Percentiles rank a stretch among this genome's conserved stretches.
Evolutionary conservation across 1,140 invertebrate genomes (phyloP).

Genomic region (Leptestheria dahalacensis): DNA sequence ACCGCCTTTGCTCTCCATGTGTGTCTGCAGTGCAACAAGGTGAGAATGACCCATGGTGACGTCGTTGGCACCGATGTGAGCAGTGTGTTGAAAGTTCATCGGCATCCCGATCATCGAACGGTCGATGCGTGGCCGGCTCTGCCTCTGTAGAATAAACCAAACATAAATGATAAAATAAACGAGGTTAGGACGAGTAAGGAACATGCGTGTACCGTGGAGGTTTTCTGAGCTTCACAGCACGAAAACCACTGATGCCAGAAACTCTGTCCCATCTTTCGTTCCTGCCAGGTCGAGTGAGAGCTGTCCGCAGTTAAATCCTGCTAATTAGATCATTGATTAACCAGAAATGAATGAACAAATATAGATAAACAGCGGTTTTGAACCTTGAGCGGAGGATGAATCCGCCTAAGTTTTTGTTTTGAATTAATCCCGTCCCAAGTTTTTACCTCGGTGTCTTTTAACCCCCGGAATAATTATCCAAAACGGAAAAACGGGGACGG

Average conservation of each 20-base stretch:
- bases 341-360: too few species aligned
- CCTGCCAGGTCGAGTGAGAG: background rate
- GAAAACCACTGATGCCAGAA: conserved; percentile 71
- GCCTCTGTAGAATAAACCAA: conserved; percentile 24
- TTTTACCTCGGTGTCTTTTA: too few species aligned
- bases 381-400: too few species aligned
- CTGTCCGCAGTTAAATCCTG: too few species aligned
- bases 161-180: conserved; percentile 6
- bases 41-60: conserved; percentile 54
- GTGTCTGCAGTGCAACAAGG: conserved; percentile 58
- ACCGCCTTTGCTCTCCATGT: conserved; percentile 77
- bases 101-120: conserved; percentile 81
- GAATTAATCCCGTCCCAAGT: too few species aligned
- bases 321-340: too few species aligned
- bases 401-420: too few species aligned
- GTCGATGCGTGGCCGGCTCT: conserved; percentile 59
- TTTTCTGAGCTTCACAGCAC: conserved; percentile 56
- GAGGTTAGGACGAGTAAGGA: background rate
- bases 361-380: too few species aligned
- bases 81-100: conserved; percentile 84
- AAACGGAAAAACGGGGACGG: too few species aligned
- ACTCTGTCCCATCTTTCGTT: conserved; percentile 30
- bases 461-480: too few species aligned
- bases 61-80: conserved; percentile 75
- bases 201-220: conserved; percentile 29